A percentile compares a stretch with the other conserved stretches of the same genome.
Conservation (phyloP, 2,113 vertebrate species). For the Apodemus speciosus region DNA sequence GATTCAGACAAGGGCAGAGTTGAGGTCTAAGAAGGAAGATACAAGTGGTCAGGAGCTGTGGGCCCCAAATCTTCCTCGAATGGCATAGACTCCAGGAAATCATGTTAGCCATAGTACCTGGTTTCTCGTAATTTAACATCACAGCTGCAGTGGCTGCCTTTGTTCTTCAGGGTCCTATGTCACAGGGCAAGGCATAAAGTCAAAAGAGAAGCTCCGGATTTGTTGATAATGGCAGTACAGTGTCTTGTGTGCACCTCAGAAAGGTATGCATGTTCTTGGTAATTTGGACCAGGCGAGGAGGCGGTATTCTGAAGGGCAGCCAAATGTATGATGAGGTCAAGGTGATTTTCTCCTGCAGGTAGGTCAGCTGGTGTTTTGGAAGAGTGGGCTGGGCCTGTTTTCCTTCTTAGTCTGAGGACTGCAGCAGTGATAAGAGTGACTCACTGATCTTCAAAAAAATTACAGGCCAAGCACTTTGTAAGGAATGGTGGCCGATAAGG, state of each 20-base stretch:
- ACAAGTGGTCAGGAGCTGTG: background rate
- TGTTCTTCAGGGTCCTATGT: background rate
- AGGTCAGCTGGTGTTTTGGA: constrained; percentile 13
- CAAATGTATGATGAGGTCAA: constrained; percentile 38
- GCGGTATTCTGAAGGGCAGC: constrained; percentile 16
- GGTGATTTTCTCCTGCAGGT: constrained; percentile 52
- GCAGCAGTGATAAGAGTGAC: constrained; percentile 60
- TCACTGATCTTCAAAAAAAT: constrained; percentile 54
- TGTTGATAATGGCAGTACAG: background rate
- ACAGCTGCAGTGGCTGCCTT: background rate
- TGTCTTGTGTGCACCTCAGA: background rate
- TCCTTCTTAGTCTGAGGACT: constrained; percentile 37
- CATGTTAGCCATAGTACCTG: background rate
- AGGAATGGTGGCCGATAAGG: constrained; percentile 70
- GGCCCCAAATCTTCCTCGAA: background rate
- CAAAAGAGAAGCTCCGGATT: background rate
- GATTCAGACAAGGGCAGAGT: background rate
- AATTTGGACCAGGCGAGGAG: background rate
- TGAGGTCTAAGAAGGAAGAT: background rate
- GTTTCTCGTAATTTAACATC: background rate
- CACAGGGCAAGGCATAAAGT: background rate
- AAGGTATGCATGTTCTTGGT: background rate
- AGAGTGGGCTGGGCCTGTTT: constrained; percentile 49
- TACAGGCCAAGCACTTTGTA: constrained; percentile 69
- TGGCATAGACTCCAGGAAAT: background rate